phyloP scores from a whole-genome alignment of 2,888 invertebrate genomes.

The Sacculina carcini region DNA sequence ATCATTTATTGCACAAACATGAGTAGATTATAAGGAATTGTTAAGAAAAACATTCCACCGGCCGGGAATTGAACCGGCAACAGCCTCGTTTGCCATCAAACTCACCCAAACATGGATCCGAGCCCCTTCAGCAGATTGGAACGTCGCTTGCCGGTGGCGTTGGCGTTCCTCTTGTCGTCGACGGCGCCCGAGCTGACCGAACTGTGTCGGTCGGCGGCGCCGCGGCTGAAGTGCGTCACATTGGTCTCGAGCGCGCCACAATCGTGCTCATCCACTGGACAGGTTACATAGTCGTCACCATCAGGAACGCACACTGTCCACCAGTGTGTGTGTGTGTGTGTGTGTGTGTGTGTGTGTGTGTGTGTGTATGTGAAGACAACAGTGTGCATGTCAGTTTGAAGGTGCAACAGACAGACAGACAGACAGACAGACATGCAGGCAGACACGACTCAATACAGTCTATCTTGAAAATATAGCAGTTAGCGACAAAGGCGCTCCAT shows the following conservation, averaged over 20 bases:
- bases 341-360: too few species aligned
- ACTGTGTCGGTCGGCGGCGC: constrained; percentile 16
- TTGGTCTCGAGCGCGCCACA: constrained; percentile 16
- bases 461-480: too few species aligned
- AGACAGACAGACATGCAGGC: too few species aligned
- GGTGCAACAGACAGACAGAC: too few species aligned
- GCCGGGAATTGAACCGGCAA: neutral
- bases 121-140: constrained; percentile 49
- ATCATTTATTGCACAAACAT: neutral
- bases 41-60: constrained; percentile 3
- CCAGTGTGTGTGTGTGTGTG: too few species aligned
- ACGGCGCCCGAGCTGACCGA: constrained; percentile 12
- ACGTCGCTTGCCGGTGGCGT: constrained; percentile 17
- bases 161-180: constrained; percentile 14
- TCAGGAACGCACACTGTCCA: neutral
- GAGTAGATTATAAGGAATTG: neutral
- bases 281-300: constrained; percentile 5
- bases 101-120: constrained; percentile 45
- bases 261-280: constrained; percentile 16
- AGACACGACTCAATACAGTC: too few species aligned
- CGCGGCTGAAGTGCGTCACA: constrained; percentile 11
- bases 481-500: too few species aligned
- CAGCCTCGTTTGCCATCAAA: constrained; percentile 9
- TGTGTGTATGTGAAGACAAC: too few species aligned
- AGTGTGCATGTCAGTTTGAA: too few species aligned